Percentiles rank a stretch among this genome's conserved stretches.
phyloP scores from a whole-genome alignment of 1,140 invertebrate genomes.

The Danaus melanippus region DNA sequence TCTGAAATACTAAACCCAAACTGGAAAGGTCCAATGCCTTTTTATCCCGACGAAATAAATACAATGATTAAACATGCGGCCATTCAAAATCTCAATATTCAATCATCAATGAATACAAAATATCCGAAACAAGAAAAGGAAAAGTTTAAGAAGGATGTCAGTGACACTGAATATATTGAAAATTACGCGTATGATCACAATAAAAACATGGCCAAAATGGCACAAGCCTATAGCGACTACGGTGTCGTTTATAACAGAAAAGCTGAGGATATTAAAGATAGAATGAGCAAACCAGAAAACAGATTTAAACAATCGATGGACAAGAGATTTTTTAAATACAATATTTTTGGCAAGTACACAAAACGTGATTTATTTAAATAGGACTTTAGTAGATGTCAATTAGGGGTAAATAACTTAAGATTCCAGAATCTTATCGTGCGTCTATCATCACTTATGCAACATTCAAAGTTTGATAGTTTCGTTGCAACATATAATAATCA shows the following conservation, averaged over 20 bases:
- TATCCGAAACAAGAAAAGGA: conserved; percentile 20
- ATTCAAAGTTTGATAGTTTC: no score
- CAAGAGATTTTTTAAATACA: conserved; percentile 7
- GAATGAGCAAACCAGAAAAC: background rate
- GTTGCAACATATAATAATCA: no score
- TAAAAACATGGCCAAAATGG: conserved; percentile 39
- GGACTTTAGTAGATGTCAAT: no score
- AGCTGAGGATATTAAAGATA: conserved; percentile 10
- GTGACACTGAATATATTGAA: conserved; percentile 49
- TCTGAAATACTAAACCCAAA: conserved; percentile 28
- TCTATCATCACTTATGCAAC: no score
- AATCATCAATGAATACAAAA: conserved; percentile 23
- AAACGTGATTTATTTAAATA: no score
- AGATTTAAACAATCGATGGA: background rate
- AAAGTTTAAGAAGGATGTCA: conserved; percentile 22
- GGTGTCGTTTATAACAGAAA: conserved; percentile 48
- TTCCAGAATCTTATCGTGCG: no score
- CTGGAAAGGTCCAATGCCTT: conserved; percentile 51
- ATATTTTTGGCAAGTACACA: background rate
- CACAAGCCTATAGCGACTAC: conserved; percentile 62
- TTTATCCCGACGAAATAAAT: conserved; percentile 49
- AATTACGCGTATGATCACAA: conserved; percentile 44
- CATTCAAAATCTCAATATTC: conserved; percentile 25
- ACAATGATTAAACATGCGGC: conserved; percentile 42
- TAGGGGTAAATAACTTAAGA: no score